These are phyloP conservation scores for Plodia interpunctella DNA, from an alignment of 1,140 invertebrate genomes.

Conservation along the genomic window DNA sequence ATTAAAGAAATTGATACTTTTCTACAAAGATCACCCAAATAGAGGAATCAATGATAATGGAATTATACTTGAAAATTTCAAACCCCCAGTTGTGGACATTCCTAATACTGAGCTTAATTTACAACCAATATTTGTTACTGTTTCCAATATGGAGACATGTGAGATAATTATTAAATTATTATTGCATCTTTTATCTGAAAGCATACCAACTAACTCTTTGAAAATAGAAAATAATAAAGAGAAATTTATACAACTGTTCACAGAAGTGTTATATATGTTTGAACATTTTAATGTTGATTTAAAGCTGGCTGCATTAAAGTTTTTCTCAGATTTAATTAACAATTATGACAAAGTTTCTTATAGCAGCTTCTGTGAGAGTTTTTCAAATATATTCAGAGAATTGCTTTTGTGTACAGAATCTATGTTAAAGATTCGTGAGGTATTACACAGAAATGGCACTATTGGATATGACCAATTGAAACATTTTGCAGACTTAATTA, in stretches of 20 bases:
- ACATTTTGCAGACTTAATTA: slow-evolving; percentile 36
- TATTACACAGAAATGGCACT: slow-evolving; percentile 51
- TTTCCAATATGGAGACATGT: slow-evolving; percentile 50
- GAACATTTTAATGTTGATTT: slow-evolving; percentile 58
- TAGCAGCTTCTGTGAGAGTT: slow-evolving; percentile 34
- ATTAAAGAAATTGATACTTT: slow-evolving; percentile 60
- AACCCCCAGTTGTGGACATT: slow-evolving; percentile 56
- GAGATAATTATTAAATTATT: slow-evolving; percentile 55
- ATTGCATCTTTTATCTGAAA: slow-evolving; percentile 51
- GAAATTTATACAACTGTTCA: slow-evolving; percentile 34
- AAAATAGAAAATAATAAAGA: slow-evolving; percentile 28
- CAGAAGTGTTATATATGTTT: slow-evolving; percentile 45
- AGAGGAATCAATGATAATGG: slow-evolving; percentile 8
- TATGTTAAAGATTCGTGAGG: slow-evolving; percentile 36
- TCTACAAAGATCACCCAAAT: slow-evolving; percentile 49
- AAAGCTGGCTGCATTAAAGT: slow-evolving; percentile 54
- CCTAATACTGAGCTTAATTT: slow-evolving; percentile 70
- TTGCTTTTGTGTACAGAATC: slow-evolving; percentile 41
- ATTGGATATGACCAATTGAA: slow-evolving; percentile 34
- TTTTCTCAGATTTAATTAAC: slow-evolving; percentile 53
- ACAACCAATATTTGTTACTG: slow-evolving; percentile 58
- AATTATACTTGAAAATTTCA: slow-evolving; percentile 63
- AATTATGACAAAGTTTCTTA: slow-evolving; percentile 42
- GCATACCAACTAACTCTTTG: slow-evolving; percentile 41
- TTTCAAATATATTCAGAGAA: slow-evolving; percentile 34